A percentile compares a stretch with the other conserved stretches of the same genome.
Evolutionary conservation across 2,113 vertebrate genomes (phyloP).

Genomic region (Heliornis fulica): DNA sequence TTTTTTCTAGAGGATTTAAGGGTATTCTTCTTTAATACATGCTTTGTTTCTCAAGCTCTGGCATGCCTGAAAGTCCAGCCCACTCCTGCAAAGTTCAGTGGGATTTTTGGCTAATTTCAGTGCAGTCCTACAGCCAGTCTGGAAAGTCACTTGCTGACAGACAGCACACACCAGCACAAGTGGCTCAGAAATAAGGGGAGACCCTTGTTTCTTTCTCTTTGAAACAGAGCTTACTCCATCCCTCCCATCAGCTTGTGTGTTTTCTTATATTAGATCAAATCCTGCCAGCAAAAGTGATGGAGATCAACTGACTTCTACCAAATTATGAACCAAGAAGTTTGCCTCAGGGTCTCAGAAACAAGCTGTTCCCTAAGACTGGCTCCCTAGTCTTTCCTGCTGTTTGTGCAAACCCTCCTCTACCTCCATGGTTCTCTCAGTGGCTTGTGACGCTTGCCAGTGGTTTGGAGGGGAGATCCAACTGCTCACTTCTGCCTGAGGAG

Average conservation of each 20-base stretch:
- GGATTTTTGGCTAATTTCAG: conserved; percentile 23
- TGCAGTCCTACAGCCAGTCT: not conserved
- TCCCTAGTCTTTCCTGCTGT: not conserved
- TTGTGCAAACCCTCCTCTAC: not conserved
- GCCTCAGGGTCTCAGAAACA: not conserved
- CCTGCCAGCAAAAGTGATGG: not conserved
- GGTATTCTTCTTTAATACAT: not conserved
- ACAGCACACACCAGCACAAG: not conserved
- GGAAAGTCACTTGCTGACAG: not conserved
- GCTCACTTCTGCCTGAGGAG: not conserved
- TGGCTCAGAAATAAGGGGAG: not conserved
- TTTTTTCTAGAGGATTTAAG: not conserved
- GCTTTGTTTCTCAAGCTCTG: conserved; percentile 26
- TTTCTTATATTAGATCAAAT: conserved; percentile 1
- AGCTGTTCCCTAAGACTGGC: not conserved
- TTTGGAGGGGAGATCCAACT: not conserved
- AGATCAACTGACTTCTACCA: not conserved
- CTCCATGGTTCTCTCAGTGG: not conserved
- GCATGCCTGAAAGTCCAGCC: conserved; percentile 1
- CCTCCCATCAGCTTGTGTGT: not conserved
- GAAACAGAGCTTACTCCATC: not conserved
- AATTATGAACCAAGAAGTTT: not conserved
- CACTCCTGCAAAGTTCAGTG: conserved; percentile 14
- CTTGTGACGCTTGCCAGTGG: not conserved
- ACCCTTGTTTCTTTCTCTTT: not conserved